A percentile compares a stretch with the other conserved stretches of the same genome.
Evolutionary conservation across 1,140 invertebrate species (phyloP).

Genomic region (Micrasema minimum): DNA sequence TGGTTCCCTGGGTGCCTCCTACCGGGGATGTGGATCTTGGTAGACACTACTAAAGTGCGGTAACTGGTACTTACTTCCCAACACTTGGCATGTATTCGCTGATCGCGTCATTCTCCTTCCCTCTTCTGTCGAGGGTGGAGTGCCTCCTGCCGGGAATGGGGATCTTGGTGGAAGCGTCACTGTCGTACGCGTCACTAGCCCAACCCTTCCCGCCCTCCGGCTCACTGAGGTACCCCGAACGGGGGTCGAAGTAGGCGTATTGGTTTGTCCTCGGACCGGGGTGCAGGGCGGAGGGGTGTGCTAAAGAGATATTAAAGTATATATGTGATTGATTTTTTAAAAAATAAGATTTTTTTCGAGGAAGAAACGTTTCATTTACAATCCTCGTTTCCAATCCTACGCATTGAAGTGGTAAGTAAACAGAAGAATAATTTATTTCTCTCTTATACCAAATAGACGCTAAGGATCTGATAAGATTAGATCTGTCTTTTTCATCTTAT

Average conservation of each 20-base stretch:
- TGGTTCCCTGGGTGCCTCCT: no score
- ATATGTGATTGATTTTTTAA: no score
- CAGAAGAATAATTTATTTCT: no score
- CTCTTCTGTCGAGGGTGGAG: conserved; percentile 50
- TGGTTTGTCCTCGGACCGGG: conserved; percentile 59
- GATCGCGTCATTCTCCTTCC: conserved; percentile 60
- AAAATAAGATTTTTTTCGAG: no score
- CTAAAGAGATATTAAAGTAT: conserved; percentile 52
- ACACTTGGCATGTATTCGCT: conserved; percentile 58
- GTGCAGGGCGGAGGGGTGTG: conserved; percentile 58
- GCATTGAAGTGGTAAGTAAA: no score
- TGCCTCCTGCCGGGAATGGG: conserved; percentile 48
- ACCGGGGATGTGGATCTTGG: no score
- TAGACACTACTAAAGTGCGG: no score
- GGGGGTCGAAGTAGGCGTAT: conserved; percentile 66
- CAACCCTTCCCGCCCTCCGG: conserved; percentile 63
- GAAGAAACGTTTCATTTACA: no score
- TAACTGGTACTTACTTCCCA: conserved; percentile 64
- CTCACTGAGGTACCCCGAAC: conserved; percentile 65
- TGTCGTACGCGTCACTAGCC: conserved; percentile 62
- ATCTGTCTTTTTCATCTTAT: no score
- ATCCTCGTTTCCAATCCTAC: no score
- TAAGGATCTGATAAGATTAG: no score
- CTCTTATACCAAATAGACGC: no score
- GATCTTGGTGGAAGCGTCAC: conserved; percentile 56